Evolutionary conservation across 2,888 invertebrate species (phyloP), one percentile per base, ranked within the genome.

Genomic region (Heliconius erato): DNA sequence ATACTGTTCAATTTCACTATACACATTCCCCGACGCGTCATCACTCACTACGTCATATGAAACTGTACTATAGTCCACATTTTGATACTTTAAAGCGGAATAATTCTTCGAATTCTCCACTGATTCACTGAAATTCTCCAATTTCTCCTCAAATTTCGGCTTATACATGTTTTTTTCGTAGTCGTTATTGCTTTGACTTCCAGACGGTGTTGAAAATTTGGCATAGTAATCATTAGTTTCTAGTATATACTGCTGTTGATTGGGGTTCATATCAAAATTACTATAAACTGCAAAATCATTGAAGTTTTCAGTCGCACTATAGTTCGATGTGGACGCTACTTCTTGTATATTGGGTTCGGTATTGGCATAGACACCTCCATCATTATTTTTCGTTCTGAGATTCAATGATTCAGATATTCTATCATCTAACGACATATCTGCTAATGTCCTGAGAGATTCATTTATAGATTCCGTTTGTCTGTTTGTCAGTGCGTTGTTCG

Each of bases 151-250:
- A 76, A 90, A 89, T 80, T 94, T 93, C 0, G 96, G 96, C 9
- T 93, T 90, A 88, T 95, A 96, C 3, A 95, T 96, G 80, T 96
- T 96, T 85, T 95, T 96, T 80, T 94, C 93, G 89, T 96, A 96
- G 85, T 92, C 90, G 67, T 91, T 93, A 40, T 86, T 89, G 3
- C 89, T 86, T 74, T 88, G 90, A 0, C 89, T 87, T 44, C 88
- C 91, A 0, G 91, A 83, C 2, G 94, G 91, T 9, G 93, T 93
- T 2, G 95, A 95, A 7, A 92, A 87, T 85, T 96, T 96, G 1
- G 93, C 94, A 87, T 96, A 96, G 82, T 94, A 95, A 86, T 95
- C 96, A 83, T 94, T 93, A 0, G 95, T 94, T 87, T 96, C 95
- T 65, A 95, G 81, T 83, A 95, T 88, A 79, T 94, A 94, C 80